These are phyloP conservation scores for Leptestheria dahalacensis DNA, from an alignment of 1,140 invertebrate genomes.

Conservation along the genomic window DNA sequence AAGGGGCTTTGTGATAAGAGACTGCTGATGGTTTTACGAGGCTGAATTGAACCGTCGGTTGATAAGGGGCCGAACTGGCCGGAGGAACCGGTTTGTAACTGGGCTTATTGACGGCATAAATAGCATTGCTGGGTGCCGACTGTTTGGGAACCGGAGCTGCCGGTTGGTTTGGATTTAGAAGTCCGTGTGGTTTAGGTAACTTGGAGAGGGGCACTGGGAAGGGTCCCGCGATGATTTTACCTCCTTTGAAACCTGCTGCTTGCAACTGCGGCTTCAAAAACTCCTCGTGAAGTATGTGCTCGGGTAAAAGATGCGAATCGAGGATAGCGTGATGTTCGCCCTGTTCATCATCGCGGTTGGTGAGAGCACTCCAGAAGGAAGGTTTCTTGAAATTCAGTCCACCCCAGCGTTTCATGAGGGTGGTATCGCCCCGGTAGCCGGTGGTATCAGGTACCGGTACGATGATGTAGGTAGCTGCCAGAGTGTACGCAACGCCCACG, in stretches of 20 bases:
- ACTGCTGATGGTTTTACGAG: background rate
- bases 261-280: conserved; percentile 16
- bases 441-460: background rate
- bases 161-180: background rate
- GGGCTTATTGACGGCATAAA: background rate
- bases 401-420: conserved; percentile 1
- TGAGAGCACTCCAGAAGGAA: background rate
- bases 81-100: background rate
- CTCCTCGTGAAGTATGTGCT: conserved; percentile 13
- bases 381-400: conserved; percentile 9
- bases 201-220: conserved; percentile 14
- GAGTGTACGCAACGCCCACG: background rate
- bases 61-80: background rate
- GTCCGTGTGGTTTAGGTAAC: conserved; percentile 9
- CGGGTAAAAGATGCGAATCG: conserved; percentile 11
- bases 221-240: conserved; percentile 14
- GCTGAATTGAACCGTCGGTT: background rate
- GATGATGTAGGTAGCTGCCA: background rate
- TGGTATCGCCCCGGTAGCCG: background rate
- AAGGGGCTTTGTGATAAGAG: background rate
- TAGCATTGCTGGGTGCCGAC: background rate
- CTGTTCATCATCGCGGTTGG: background rate
- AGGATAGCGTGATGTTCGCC: background rate
- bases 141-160: background rate
- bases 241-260: conserved; percentile 16